Evolutionary conservation across 1,140 invertebrate species (phyloP).

Genomic region (Lordiphosa collinella): DNA sequence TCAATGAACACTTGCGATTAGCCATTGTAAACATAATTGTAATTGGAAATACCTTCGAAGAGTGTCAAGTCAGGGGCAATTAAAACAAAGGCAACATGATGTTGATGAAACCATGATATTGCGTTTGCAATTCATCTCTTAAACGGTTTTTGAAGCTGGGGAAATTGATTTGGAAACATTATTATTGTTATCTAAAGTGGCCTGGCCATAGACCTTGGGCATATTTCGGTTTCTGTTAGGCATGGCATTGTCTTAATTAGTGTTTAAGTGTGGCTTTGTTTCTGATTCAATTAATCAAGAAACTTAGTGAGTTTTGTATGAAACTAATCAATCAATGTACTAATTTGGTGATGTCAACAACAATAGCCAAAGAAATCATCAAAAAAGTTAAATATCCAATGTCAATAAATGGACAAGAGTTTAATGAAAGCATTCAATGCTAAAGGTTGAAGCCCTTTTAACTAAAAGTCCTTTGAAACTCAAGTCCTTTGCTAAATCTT

Average conservation of each 20-base stretch:
- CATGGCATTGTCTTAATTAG: conserved; percentile 44
- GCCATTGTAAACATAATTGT: conserved; percentile 15
- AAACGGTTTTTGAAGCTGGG: conserved; percentile 24
- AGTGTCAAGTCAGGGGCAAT: too few relatives aligned
- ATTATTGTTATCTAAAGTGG: conserved; percentile 26
- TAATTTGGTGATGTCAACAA: not conserved
- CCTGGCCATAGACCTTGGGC: conserved; percentile 20
- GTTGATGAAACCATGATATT: conserved; percentile 15
- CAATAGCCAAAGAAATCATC: not conserved
- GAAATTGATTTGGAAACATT: conserved; percentile 36
- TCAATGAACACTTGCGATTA: conserved; percentile 8
- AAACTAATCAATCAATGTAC: not conserved
- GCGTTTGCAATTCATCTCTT: conserved; percentile 12
- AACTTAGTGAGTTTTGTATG: conserved; percentile 14
- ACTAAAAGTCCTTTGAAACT: too few relatives aligned
- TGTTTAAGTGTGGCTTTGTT: conserved; percentile 13
- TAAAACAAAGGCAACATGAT: too few relatives aligned
- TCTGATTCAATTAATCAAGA: conserved; percentile 5
- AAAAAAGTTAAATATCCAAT: too few relatives aligned
- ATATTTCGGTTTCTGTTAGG: not conserved
- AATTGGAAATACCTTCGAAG: too few relatives aligned
- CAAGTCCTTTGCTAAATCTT: too few relatives aligned
- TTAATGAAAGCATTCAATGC: not conserved
- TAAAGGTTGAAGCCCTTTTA: too few relatives aligned
- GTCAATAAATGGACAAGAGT: not conserved